Evolutionary conservation across 2,113 vertebrate species (phyloP).

Genomic region (Rhinolophus ferrumequinum): DNA sequence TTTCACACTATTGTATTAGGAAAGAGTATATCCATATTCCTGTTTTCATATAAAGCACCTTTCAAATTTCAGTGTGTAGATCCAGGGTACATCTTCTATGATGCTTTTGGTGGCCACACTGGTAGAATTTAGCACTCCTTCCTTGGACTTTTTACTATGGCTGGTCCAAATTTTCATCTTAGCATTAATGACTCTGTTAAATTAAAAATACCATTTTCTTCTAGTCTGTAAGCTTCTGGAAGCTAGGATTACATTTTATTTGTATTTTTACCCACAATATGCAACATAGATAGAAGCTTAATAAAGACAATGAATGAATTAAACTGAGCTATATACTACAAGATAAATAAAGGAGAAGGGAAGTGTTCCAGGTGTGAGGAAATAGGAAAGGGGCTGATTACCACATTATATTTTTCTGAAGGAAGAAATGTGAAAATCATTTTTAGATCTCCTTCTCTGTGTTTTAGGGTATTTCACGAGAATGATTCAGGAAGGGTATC

Average conservation of each 20-base stretch:
- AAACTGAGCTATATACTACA: neutral
- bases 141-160: neutral
- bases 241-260: neutral
- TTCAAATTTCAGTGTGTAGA: neutral
- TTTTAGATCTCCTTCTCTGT: neutral
- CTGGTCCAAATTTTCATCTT: neutral
- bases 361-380: neutral
- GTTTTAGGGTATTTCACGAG: neutral
- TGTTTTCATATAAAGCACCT: neutral
- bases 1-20: neutral
- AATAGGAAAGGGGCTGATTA: neutral
- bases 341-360: neutral
- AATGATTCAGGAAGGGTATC: neutral
- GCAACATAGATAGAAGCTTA: neutral
- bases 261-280: neutral
- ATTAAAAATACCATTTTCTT: neutral
- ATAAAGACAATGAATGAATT: neutral
- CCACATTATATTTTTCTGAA: neutral
- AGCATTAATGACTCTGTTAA: neutral
- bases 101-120: neutral
- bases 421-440: neutral
- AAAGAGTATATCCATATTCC: neutral
- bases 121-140: neutral
- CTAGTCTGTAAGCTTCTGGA: neutral
- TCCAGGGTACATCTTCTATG: neutral